These are phyloP conservation scores for Harpalus rufipes DNA, from an alignment of 2,888 invertebrate species.

Conservation along the genomic window DNA sequence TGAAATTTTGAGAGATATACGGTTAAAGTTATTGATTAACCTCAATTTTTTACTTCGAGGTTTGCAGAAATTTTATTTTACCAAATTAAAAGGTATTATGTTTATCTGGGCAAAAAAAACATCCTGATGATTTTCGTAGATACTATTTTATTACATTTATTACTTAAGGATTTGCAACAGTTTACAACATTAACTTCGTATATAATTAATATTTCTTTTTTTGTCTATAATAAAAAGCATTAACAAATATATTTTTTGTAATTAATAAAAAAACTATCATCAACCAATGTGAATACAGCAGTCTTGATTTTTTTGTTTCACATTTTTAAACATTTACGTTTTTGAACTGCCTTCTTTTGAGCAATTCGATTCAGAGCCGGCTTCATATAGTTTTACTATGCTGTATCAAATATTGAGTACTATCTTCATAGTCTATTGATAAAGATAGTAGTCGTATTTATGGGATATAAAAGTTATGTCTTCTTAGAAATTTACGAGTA, in stretches of 20 bases:
- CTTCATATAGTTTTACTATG: conserved; percentile 15
- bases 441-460: conserved; percentile 29
- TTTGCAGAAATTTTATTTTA: not conserved
- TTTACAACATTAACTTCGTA: conserved; percentile 67
- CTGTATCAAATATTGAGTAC: conserved; percentile 10
- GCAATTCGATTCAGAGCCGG: conserved; percentile 63
- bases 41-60: no score
- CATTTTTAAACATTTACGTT: conserved; percentile 49
- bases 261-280: conserved; percentile 62
- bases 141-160: conserved; percentile 66
- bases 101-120: not conserved
- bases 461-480: conserved; percentile 15
- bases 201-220: conserved; percentile 63
- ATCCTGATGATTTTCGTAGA: conserved; percentile 42
- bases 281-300: conserved; percentile 63
- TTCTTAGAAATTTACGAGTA: conserved; percentile 1
- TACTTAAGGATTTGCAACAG: conserved; percentile 67
- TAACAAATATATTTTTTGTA: conserved; percentile 65
- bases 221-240: conserved; percentile 67
- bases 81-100: not conserved
- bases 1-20: no score
- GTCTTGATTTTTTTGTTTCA: conserved; percentile 61
- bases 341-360: conserved; percentile 59
- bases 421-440: not conserved
- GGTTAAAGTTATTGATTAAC: no score